Evolutionary conservation across 1,140 invertebrate species (phyloP).

Genomic region (Drosophila azteca): DNA sequence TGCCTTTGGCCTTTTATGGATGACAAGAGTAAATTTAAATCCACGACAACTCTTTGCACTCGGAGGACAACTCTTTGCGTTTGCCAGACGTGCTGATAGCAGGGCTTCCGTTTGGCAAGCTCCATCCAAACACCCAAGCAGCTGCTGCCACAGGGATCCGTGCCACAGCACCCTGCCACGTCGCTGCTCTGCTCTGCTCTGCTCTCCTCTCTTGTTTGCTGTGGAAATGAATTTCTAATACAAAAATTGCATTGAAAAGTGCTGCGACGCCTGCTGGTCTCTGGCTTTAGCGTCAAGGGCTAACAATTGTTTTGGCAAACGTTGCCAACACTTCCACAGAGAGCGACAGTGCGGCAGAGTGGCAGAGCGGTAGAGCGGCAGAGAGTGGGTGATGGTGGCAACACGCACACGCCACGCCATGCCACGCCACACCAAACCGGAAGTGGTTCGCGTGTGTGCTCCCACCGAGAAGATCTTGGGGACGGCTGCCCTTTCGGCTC

Average conservation of each 20-base stretch:
- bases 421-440: slow-evolving; percentile 36
- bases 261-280: slow-evolving; percentile 41
- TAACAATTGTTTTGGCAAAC: slow-evolving; percentile 74
- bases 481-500: slow-evolving; percentile 5
- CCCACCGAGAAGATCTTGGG: slow-evolving; percentile 39
- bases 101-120: slow-evolving; percentile 55
- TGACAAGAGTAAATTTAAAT: slow-evolving; percentile 60
- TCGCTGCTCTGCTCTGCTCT: not conserved
- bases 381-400: not conserved
- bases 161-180: not conserved
- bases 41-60: slow-evolving; percentile 41
- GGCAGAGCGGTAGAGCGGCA: not conserved
- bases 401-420: slow-evolving; percentile 26
- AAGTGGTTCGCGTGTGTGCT: slow-evolving; percentile 66
- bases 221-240: slow-evolving; percentile 80
- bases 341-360: slow-evolving; percentile 16
- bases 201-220: slow-evolving; percentile 34
- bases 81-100: slow-evolving; percentile 62
- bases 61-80: slow-evolving; percentile 39
- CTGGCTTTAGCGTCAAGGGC: slow-evolving; percentile 47
- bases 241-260: slow-evolving; percentile 78
- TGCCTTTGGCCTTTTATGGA: slow-evolving; percentile 13
- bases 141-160: slow-evolving; percentile 40
- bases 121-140: slow-evolving; percentile 40
- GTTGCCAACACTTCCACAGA: slow-evolving; percentile 56